A percentile compares a stretch with the other conserved stretches of the same genome.
Evolutionary conservation across 2,797 vertebrate genomes (phyloP).

Genomic region (Linurgus olivaceus): DNA sequence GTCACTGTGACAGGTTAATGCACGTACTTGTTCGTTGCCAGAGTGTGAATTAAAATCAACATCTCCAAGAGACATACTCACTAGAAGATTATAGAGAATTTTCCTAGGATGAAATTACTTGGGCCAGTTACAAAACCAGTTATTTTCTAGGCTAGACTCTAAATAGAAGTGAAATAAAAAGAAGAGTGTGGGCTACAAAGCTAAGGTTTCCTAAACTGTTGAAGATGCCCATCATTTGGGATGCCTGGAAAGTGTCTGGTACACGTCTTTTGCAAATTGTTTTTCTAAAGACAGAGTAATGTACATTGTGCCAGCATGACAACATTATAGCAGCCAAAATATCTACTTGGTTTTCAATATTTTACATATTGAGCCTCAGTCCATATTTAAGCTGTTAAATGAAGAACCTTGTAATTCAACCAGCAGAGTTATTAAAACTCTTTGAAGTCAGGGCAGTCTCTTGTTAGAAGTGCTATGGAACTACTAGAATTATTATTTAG

Average conservation of each 20-base stretch:
- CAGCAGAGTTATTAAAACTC: not conserved
- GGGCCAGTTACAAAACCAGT: not conserved
- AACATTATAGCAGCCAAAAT: not conserved
- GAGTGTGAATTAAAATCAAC: not conserved
- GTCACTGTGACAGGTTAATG: not conserved
- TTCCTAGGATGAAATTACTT: not conserved
- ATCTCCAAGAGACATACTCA: not conserved
- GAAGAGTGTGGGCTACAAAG: not conserved
- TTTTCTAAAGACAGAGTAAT: not conserved
- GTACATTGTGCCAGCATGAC: not conserved
- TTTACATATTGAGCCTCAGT: not conserved
- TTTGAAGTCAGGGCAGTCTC: not conserved
- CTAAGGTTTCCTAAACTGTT: not conserved
- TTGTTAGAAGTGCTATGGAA: not conserved
- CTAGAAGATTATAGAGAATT: not conserved
- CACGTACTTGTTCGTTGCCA: not conserved
- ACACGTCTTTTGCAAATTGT: not conserved
- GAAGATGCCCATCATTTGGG: not conserved
- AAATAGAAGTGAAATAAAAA: not conserved
- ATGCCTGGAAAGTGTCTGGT: not conserved
- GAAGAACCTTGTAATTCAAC: not conserved
- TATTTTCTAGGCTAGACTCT: not conserved
- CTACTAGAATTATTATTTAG: not conserved
- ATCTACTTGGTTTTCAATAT: not conserved
- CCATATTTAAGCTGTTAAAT: not conserved